Base-by-base conservation (phyloP, 2,113 vertebrate species). In the Micronisus gabar region DNA sequence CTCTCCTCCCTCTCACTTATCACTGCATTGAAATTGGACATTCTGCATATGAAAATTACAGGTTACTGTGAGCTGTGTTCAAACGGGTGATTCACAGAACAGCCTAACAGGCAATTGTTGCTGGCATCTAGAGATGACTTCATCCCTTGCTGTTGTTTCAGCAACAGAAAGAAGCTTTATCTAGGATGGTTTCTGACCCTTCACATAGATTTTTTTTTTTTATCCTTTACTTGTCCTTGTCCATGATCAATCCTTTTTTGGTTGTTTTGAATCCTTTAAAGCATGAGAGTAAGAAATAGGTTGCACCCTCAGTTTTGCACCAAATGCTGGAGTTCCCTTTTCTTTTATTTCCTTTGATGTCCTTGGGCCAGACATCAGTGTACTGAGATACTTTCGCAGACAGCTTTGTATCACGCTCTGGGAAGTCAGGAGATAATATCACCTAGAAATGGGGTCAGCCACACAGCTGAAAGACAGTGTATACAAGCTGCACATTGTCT, bases 71-170 rank as follows among this genome's bases (percentile, higher is more conserved):
- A 70, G 80, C 59, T n/a, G 32, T 52, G 30, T 84, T 94, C 84
- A 41, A 68, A 75, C 21, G 91, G 81, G 71, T 94, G 95, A 97
- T 92, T 96, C 95, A 97, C 71, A 58, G 20, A 86, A 45, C 61
- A 83, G 36, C 50, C 58, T 59, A 96, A 90, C 82, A 73, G 67
- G 71, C 88, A 62, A 86, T 91, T 96, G 90, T 89, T 75, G 89
- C 71, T 90, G 87, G 95, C 85, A 63, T 36, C 10, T 22, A 78
- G 45, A 40, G 88, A 91, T 96, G 92, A 97, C 78, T 94, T 96
- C 96, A 97, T 93, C 82, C n/a, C 59, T 62, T 20, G 71, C 71
- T 95, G 73, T 81, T 95, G 62, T 90, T 96, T 80, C 92, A 68
- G 86, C 67, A 72, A 13, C 38, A 88, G 53, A 95, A 86, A 82